phyloP scores from a whole-genome alignment of 1,140 invertebrate species.

The Neodiprion fabricii region DNA sequence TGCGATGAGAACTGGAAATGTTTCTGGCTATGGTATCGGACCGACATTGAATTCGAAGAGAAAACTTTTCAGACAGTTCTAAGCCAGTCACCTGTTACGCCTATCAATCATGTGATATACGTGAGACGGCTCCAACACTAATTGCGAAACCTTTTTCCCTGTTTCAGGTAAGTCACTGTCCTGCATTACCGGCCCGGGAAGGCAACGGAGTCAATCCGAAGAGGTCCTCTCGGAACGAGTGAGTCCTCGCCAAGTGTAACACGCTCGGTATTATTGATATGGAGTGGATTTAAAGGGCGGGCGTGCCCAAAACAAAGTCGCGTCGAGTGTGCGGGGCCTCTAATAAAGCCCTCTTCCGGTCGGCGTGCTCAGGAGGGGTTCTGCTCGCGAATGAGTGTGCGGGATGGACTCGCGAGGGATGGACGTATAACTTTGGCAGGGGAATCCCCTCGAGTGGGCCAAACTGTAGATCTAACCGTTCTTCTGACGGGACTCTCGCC shows the following conservation, averaged over 20 bases:
- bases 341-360: slow-evolving; percentile 25
- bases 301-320: too few species aligned
- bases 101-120: neutral
- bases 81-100: neutral
- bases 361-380: neutral
- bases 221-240: too few species aligned
- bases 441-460: slow-evolving; percentile 42
- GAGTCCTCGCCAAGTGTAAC: too few species aligned
- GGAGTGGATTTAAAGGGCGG: too few species aligned
- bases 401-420: neutral
- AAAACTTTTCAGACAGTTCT: neutral
- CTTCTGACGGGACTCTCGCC: slow-evolving; percentile 27
- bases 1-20: too few species aligned
- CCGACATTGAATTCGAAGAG: neutral
- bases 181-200: too few species aligned
- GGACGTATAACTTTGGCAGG: slow-evolving; percentile 15
- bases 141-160: too few species aligned
- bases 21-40: neutral
- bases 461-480: slow-evolving; percentile 47
- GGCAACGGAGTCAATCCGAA: too few species aligned
- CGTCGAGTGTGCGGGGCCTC: neutral
- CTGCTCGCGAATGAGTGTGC: neutral
- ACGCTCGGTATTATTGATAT: too few species aligned
- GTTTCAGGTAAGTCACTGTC: too few species aligned
- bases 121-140: neutral